Conservation (phyloP, 2,888 invertebrate genomes). For the Noctua janthina region DNA sequence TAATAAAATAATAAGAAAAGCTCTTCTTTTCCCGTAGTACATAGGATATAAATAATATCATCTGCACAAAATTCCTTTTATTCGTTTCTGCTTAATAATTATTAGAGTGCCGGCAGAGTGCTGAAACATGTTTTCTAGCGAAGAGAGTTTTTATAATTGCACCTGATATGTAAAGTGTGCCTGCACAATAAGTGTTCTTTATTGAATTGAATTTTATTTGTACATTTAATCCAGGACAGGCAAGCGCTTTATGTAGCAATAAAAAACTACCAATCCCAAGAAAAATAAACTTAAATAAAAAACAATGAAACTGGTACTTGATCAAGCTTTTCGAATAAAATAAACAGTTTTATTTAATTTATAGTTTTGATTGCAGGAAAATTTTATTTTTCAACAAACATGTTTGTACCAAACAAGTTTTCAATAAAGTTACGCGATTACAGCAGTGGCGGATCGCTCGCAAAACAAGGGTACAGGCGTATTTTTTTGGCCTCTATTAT, state of each 20-base stretch:
- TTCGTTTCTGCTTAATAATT: neutral
- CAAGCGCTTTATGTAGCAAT: no score
- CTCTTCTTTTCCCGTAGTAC: neutral
- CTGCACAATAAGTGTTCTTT: neutral
- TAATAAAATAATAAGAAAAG: neutral
- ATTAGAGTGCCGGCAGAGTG: neutral
- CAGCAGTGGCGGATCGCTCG: neutral
- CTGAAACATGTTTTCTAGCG: neutral
- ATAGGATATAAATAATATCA: neutral
- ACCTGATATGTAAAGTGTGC: neutral
- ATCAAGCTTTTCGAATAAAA: neutral
- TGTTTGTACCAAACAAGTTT: neutral
- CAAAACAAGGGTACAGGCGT: neutral
- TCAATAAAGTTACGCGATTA: neutral
- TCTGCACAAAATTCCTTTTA: neutral
- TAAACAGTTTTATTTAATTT: neutral
- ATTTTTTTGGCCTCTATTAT: neutral
- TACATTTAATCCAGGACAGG: no score
- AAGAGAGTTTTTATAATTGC: conserved; percentile 3
- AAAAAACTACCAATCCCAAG: neutral
- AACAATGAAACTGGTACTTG: neutral
- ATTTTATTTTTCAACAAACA: neutral
- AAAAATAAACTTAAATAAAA: neutral
- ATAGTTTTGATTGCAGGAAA: neutral
- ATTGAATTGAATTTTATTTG: neutral